phyloP scores from a whole-genome alignment of 2,888 invertebrate genomes.

The Plagodis pulveraria region DNA sequence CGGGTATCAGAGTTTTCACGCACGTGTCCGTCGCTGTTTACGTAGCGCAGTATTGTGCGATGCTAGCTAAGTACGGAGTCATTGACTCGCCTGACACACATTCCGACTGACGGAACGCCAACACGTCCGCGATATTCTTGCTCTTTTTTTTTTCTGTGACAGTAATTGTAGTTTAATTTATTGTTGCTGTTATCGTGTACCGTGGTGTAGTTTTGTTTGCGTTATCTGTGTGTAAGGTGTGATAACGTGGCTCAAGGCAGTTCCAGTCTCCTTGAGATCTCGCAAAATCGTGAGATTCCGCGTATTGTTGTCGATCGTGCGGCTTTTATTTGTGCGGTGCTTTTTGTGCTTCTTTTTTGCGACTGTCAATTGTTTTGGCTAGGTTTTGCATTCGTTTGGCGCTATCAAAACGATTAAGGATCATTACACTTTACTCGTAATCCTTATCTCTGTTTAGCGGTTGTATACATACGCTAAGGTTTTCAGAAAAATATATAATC shows the following conservation, averaged over 20 bases:
- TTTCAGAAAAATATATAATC: too few relatives aligned
- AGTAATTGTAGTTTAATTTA: constrained; percentile 52
- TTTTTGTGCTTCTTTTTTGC: constrained; percentile 26
- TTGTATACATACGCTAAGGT: too few relatives aligned
- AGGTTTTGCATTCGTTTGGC: constrained; percentile 4
- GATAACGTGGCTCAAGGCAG: constrained; percentile 57
- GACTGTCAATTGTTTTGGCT: constrained; percentile 16
- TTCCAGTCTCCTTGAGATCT: constrained; percentile 48
- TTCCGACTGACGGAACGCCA: constrained; percentile 73
- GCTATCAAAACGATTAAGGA: neutral
- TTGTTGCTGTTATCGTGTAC: constrained; percentile 55
- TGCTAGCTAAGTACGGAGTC: constrained; percentile 65
- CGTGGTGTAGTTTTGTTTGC: constrained; percentile 44
- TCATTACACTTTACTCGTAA: too few relatives aligned
- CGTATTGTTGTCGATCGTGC: constrained; percentile 35
- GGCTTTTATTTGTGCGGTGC: constrained; percentile 19
- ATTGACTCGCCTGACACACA: constrained; percentile 84
- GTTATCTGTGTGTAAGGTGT: constrained; percentile 51
- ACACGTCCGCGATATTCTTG: constrained; percentile 66
- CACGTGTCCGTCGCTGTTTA: constrained; percentile 77
- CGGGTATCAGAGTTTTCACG: constrained; percentile 54
- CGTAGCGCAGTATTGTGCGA: constrained; percentile 58
- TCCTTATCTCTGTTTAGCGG: too few relatives aligned
- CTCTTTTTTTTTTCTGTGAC: constrained; percentile 52
- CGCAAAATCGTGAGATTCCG: constrained; percentile 47